These are phyloP conservation scores for Pammene aurita DNA, from an alignment of 2,888 invertebrate species.

Conservation along the genomic window DNA sequence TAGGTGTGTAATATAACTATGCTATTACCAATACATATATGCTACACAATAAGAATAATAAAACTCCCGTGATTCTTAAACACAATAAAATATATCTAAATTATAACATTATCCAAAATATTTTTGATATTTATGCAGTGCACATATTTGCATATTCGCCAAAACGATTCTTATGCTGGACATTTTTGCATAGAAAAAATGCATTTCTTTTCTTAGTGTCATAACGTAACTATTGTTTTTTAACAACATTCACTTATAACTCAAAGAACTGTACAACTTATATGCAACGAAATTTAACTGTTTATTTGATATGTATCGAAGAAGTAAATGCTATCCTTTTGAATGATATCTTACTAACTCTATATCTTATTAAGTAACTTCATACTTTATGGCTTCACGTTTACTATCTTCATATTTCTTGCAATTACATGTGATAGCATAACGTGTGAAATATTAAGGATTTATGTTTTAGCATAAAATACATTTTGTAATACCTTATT, in stretches of 20 bases:
- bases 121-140: too few relatives aligned
- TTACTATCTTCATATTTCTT: not conserved
- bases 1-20: too few relatives aligned
- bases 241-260: too few relatives aligned
- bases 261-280: too few relatives aligned
- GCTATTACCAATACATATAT: not conserved
- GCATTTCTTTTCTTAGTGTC: not conserved
- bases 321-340: conserved; percentile 36
- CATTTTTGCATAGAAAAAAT: not conserved
- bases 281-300: conserved; percentile 1
- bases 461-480: too few relatives aligned
- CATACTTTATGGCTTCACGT: not conserved
- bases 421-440: not conserved
- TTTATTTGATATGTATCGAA: conserved; percentile 15
- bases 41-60: too few relatives aligned
- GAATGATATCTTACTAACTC: not conserved
- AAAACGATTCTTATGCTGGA: not conserved
- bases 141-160: not conserved
- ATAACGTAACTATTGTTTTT: not conserved
- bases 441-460: not conserved
- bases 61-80: too few relatives aligned
- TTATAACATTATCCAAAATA: too few relatives aligned
- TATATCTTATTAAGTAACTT: conserved; percentile 19
- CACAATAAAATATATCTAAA: too few relatives aligned
- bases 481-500: not conserved